Evolutionary conservation across 2,113 vertebrate genomes (phyloP).

Genomic region (Spizaetus ornatus): DNA sequence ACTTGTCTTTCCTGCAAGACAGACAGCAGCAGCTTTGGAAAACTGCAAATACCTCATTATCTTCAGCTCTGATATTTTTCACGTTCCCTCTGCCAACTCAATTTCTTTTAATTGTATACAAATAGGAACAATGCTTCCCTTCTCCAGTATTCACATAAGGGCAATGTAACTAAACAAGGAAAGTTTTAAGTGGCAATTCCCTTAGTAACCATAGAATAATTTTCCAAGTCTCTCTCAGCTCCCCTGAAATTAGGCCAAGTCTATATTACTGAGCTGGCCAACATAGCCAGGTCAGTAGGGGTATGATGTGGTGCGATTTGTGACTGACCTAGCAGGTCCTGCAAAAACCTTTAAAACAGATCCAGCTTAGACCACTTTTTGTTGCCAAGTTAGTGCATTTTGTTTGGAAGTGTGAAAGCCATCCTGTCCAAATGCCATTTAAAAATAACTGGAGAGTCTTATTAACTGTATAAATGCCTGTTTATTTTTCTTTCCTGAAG

Average conservation of each 20-base stretch:
- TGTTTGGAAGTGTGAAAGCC: not conserved
- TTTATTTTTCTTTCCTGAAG: conserved; percentile 30
- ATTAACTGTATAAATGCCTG: not conserved
- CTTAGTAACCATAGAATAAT: not conserved
- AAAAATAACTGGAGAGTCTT: not conserved
- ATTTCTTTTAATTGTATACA: not conserved
- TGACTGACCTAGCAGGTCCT: not conserved
- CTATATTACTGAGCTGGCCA: not conserved
- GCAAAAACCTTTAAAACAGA: not conserved
- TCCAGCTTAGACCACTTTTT: not conserved
- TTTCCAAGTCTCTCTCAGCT: not conserved
- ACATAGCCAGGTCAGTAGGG: not conserved
- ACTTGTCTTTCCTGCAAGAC: not conserved
- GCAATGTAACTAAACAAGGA: not conserved
- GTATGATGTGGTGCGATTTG: not conserved
- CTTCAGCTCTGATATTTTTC: not conserved
- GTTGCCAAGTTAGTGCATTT: not conserved
- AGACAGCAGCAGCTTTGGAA: not conserved
- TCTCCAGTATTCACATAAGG: not conserved
- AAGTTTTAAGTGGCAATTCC: not conserved
- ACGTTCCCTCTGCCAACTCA: not conserved
- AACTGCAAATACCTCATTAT: not conserved
- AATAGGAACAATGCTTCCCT: not conserved
- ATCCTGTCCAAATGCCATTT: not conserved
- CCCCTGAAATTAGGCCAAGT: not conserved